Evolutionary conservation across 2,113 vertebrate genomes (phyloP).

Genomic region (Tragelaphus strepsiceros): DNA sequence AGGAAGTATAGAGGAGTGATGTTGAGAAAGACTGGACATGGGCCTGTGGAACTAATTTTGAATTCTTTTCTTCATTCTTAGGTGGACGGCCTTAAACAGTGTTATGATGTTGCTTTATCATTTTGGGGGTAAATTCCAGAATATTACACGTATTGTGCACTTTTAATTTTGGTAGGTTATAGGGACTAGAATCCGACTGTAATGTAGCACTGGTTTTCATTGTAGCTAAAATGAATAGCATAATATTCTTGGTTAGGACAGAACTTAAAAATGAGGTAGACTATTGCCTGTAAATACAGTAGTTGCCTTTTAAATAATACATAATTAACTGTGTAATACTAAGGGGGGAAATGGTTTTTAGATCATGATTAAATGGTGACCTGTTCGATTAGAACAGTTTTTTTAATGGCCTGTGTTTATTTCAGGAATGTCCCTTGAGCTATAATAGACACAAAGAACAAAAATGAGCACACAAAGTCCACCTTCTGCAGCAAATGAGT

Average conservation of each 20-base stretch:
- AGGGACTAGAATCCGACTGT: not conserved
- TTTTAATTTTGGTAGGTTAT: constrained; percentile 18
- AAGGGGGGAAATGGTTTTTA: not conserved
- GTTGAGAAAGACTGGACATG: not conserved
- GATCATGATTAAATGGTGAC: constrained; percentile 5
- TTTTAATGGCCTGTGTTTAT: not conserved
- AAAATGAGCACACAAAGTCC: not conserved
- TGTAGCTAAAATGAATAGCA: not conserved
- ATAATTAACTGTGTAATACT: not conserved
- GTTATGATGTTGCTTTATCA: not conserved
- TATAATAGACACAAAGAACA: not conserved
- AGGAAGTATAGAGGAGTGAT: not conserved
- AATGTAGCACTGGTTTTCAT: constrained; percentile 29
- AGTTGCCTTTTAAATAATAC: not conserved
- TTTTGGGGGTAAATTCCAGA: not conserved
- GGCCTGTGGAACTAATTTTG: not conserved
- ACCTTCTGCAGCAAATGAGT: not conserved
- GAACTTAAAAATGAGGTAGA: not conserved
- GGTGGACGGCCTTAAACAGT: not conserved
- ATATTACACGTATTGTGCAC: not conserved
- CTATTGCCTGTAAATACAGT: not conserved
- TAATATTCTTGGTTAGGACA: not conserved
- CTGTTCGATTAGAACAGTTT: not conserved
- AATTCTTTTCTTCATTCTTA: not conserved
- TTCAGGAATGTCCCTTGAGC: constrained; percentile 10